Evolutionary conservation across 2,888 invertebrate species (phyloP).

Genomic region (Ceriagrion tenellum): DNA sequence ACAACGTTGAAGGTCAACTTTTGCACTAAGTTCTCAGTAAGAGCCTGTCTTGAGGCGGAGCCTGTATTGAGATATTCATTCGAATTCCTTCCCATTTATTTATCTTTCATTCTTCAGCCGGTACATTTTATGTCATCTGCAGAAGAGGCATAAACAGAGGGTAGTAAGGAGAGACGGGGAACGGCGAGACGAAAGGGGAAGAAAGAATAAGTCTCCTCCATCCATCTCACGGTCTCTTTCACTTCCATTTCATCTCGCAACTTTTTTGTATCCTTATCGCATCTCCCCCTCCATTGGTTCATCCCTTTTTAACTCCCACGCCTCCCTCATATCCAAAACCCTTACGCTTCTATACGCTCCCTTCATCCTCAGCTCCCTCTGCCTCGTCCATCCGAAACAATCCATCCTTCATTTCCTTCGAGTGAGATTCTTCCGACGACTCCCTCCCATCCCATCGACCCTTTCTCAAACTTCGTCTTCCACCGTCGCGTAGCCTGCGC

Average conservation of each 20-base stretch:
- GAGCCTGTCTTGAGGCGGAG: too few relatives aligned
- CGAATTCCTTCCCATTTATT: background rate
- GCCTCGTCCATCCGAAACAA: background rate
- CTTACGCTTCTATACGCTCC: background rate
- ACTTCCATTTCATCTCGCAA: background rate
- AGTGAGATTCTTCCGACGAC: background rate
- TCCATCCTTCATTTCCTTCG: constrained; percentile 5
- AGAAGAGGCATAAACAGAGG: background rate
- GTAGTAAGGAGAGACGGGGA: background rate
- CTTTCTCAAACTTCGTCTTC: background rate
- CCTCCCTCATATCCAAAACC: background rate
- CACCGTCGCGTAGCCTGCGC: background rate
- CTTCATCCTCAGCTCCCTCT: background rate
- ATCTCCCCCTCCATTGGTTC: background rate
- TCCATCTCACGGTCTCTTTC: constrained; percentile 9
- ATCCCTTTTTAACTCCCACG: background rate
- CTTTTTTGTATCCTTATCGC: constrained; percentile 1
- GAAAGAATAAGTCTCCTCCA: background rate
- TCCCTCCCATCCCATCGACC: background rate
- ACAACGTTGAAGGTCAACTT: too few relatives aligned
- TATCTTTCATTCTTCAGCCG: background rate
- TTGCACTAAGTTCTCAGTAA: too few relatives aligned
- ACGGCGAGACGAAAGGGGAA: background rate
- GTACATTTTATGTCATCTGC: background rate
- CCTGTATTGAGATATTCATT: background rate